Base-by-base conservation (phyloP, 2,888 invertebrate species). In the Formica aserva region DNA sequence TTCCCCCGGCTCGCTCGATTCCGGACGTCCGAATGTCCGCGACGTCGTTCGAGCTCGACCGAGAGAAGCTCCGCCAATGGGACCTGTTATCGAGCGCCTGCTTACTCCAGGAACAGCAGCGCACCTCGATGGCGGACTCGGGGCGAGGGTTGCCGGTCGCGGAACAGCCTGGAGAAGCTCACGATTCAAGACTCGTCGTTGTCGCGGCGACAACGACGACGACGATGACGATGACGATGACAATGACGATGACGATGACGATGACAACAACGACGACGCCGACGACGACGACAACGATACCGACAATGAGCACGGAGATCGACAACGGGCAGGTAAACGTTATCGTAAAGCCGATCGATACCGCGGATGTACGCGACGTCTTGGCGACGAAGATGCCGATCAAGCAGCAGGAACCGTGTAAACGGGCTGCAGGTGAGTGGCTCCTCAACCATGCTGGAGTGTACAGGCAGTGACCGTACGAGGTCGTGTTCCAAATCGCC, bases 11-110 rank as follows among this genome's bases (percentile, higher is more conserved):
- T 87, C 83, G 88, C 84, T 83, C 88, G 83, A 89, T 77, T 76
- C 57, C 84, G 83, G 92, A 90, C 75, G 82, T 84, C 48, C 86
- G 88, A 92, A 93, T 87, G 93, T 93, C 88, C 74, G 85, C 75
- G 69, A 87, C 88, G 86, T 93, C 94, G 84, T 95, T 95, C 94
- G 95, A 95, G 94, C 96, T 98, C 92, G 98, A 98, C 95, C 96
- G 98, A 91, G 98, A 98, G 95, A 98, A 97, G 91, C 96, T 98
- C 91, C 96, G 98, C 76, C 98, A 98, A 93, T 98, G 98, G 98
- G 98, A 98, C 95, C 96, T 98, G 92, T 96, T 98, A 97, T 98
- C 98, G 85, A 98, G 98, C 95, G 98, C 94, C 86, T 94, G 94
- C 93, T 94, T 94, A 82, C 93, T 94, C 91, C 94, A 94, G 93